Percentiles rank a stretch among this genome's conserved stretches.
phyloP scores from a whole-genome alignment of 2,888 invertebrate species.

The Bellardia bayeri region DNA sequence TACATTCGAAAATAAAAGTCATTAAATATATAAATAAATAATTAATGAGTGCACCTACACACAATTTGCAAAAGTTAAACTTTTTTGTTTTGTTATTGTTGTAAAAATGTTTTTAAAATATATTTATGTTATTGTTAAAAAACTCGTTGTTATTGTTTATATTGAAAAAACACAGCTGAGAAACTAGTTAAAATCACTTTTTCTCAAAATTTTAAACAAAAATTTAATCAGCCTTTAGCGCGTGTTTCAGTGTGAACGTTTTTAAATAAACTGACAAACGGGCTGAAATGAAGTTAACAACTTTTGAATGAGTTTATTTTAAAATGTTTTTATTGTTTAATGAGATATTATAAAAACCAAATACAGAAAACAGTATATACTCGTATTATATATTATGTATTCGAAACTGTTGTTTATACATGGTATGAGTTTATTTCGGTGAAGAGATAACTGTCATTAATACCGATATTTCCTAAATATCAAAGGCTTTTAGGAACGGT shows the following conservation, averaged over 20 bases:
- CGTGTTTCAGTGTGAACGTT: constrained; percentile 55
- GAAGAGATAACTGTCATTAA: no score
- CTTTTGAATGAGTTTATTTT: neutral
- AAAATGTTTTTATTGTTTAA: constrained; percentile 19
- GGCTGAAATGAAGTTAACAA: constrained; percentile 52
- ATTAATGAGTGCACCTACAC: neutral
- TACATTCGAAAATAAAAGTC: neutral
- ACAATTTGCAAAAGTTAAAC: constrained; percentile 44
- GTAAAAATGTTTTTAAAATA: constrained; percentile 19
- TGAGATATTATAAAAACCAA: constrained; percentile 6
- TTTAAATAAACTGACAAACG: constrained; percentile 53
- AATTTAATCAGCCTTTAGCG: neutral
- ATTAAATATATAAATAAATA: constrained; percentile 37
- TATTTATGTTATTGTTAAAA: neutral
- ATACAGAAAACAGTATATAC: neutral
- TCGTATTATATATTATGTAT: neutral
- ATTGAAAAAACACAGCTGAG: neutral
- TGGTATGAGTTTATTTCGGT: no score
- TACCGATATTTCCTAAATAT: no score
- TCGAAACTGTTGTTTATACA: neutral
- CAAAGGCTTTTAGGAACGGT: no score
- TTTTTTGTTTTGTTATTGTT: neutral
- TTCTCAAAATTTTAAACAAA: neutral
- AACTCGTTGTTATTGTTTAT: neutral
- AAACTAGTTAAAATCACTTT: neutral